Conservation (phyloP, 2,113 vertebrate genomes). For the Cottus gobio region DNA sequence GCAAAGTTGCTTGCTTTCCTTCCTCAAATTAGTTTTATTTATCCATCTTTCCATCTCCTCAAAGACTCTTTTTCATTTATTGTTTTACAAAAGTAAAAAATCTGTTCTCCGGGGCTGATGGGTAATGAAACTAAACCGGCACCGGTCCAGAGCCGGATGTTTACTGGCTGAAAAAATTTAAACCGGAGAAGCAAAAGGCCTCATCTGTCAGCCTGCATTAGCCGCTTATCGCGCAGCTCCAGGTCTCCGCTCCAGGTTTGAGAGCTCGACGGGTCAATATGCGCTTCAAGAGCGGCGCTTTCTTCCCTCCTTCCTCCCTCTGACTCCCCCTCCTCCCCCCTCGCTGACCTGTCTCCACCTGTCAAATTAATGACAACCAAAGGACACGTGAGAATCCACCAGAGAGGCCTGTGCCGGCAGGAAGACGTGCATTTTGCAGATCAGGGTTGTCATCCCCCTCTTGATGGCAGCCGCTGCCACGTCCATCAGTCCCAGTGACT, state of each 20-base stretch:
- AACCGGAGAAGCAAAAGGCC: background rate
- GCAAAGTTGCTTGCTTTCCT: background rate
- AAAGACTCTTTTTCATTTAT: background rate
- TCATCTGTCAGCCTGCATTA: constrained; percentile 12
- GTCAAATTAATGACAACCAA: constrained; percentile 34
- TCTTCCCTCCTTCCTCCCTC: background rate
- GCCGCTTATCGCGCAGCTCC: constrained; percentile 19
- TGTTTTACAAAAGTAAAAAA: background rate
- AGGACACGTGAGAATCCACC: background rate
- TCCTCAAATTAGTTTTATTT: background rate
- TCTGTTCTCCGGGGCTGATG: background rate
- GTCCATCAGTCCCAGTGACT: constrained; percentile 11
- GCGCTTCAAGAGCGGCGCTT: background rate
- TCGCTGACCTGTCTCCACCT: constrained; percentile 33
- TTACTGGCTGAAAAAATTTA: constrained; percentile 15
- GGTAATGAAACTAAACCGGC: background rate
- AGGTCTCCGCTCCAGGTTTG: background rate
- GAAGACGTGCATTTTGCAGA: background rate
- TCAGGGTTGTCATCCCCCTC: background rate
- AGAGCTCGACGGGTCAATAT: constrained; percentile 20
- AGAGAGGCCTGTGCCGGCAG: background rate
- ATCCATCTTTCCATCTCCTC: background rate
- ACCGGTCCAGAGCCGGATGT: background rate
- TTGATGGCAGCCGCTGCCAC: background rate
- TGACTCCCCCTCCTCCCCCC: background rate